These are phyloP conservation scores for Muscidifurax raptorellus DNA, from an alignment of 1,140 invertebrate genomes.

Conservation along the genomic window DNA sequence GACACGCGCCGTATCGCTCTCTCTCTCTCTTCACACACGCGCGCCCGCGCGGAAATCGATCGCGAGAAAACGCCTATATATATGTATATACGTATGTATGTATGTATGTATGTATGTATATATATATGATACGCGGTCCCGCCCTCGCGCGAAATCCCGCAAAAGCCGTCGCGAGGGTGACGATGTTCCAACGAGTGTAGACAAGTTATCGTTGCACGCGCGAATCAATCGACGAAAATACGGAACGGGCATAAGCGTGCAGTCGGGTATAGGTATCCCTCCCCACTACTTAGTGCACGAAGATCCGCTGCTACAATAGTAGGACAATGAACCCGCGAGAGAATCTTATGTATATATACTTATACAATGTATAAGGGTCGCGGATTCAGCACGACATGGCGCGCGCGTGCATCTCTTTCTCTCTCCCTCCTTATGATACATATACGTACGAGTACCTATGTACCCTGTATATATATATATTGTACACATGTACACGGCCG, in stretches of 20 bases:
- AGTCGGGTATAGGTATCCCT: neutral
- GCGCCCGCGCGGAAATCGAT: neutral
- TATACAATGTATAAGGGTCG: neutral
- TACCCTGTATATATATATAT: neutral
- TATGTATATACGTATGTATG: neutral
- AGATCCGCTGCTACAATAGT: neutral
- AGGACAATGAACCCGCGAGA: neutral
- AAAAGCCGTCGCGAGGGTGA: neutral
- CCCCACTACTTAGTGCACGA: no score
- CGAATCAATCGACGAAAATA: no score
- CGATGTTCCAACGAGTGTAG: no score
- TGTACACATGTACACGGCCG: neutral
- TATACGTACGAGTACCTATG: neutral
- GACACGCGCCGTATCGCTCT: neutral
- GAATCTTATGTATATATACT: neutral
- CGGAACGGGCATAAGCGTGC: no score
- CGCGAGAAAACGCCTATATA: neutral
- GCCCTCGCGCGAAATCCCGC: constrained; percentile 35
- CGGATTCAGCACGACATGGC: no score
- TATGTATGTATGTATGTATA: neutral
- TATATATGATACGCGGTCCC: constrained; percentile 6
- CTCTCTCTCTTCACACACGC: no score
- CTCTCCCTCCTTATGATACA: neutral
- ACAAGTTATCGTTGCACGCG: no score
- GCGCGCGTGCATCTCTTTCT: no score